Conservation (phyloP, 2,888 invertebrate species). For the Ornithoptera priamus region DNA sequence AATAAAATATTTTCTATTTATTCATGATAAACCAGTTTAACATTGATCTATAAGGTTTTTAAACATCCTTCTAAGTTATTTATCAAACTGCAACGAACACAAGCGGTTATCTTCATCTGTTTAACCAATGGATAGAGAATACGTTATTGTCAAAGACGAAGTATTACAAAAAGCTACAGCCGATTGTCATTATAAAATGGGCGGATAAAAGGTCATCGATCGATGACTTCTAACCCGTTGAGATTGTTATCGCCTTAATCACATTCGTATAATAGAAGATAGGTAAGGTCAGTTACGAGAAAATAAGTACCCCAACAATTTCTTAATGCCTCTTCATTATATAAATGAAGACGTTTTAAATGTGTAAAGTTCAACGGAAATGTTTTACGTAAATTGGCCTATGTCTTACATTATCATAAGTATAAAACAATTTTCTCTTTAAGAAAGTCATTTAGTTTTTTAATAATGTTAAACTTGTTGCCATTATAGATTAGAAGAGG, state of each 20-base stretch:
- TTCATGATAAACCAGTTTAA: neutral
- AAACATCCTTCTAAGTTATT: too few species aligned
- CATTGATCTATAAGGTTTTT: too few species aligned
- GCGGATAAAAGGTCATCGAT: conserved; percentile 26
- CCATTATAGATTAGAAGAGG: too few species aligned
- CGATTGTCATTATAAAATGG: conserved; percentile 20
- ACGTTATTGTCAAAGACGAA: conserved; percentile 9
- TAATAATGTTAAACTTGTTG: too few species aligned
- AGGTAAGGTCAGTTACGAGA: conserved; percentile 23
- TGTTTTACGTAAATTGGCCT: conserved; percentile 3
- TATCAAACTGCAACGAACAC: neutral
- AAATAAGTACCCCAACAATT: conserved; percentile 24
- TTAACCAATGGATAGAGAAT: conserved; percentile 7
- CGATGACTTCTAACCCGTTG: conserved; percentile 24
- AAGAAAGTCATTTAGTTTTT: too few species aligned
- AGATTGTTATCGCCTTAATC: conserved; percentile 27
- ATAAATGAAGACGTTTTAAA: conserved; percentile 24
- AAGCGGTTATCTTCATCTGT: conserved; percentile 3
- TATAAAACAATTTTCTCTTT: too few species aligned
- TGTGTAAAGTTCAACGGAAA: conserved; percentile 18
- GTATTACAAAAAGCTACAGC: conserved; percentile 20
- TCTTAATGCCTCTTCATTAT: conserved; percentile 22
- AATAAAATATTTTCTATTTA: neutral
- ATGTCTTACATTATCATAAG: neutral
- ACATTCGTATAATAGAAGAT: conserved; percentile 20